phyloP scores from a whole-genome alignment of 2,797 vertebrate species.

The Etheostoma nigrum region DNA sequence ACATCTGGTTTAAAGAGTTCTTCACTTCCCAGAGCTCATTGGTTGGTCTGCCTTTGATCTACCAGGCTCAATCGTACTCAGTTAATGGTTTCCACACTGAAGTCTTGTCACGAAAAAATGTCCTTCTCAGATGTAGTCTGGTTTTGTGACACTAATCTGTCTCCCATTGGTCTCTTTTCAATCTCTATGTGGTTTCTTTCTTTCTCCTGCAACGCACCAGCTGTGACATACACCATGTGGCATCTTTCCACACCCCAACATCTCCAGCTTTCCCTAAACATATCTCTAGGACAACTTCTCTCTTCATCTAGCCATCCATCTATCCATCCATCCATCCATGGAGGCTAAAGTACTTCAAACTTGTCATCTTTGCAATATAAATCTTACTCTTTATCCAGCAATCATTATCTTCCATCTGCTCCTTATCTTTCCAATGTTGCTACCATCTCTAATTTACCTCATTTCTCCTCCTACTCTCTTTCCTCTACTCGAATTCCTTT shows the following conservation, averaged over 20 bases:
- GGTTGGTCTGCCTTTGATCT: constrained; percentile 41
- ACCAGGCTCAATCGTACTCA: constrained; percentile 39
- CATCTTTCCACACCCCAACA: constrained; percentile 32
- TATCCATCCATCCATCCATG: constrained; percentile 30
- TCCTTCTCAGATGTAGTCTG: constrained; percentile 26
- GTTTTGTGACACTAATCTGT: constrained; percentile 42
- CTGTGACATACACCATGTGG: constrained; percentile 49
- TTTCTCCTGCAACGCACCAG: constrained; percentile 36
- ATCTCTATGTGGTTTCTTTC: constrained; percentile 12
- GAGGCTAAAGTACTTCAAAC: constrained; percentile 13
- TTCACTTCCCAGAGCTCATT: constrained; percentile 6
- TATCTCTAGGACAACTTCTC: constrained; percentile 41
- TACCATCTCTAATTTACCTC: constrained; percentile 15
- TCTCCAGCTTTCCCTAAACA: constrained; percentile 43
- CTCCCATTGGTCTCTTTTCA: background rate
- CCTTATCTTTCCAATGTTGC: constrained; percentile 24
- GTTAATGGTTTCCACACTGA: constrained; percentile 45
- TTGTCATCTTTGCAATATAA: constrained; percentile 33
- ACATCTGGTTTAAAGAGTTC: constrained; percentile 15
- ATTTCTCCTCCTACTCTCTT: background rate
- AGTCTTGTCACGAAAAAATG: constrained; percentile 42
- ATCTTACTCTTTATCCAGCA: constrained; percentile 25
- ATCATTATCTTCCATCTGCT: constrained; percentile 16
- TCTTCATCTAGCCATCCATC: constrained; percentile 15
- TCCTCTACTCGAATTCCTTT: constrained; percentile 40